Percentiles rank a stretch among this genome's conserved stretches.
These are phyloP conservation scores for Mus caroli DNA, from an alignment of 2,797 vertebrate species.

Conservation along the genomic window DNA sequence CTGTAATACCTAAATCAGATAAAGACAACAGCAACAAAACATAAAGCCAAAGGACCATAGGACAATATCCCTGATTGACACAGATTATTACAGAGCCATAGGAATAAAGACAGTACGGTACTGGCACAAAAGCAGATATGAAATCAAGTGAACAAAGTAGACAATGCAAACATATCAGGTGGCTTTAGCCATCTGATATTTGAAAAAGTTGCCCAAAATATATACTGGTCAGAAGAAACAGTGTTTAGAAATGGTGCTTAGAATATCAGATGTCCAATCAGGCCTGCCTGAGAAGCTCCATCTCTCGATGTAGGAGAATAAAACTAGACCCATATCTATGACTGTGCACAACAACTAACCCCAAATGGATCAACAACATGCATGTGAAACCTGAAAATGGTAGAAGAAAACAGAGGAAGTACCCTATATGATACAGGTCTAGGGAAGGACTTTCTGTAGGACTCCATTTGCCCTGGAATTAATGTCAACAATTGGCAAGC, in stretches of 20 bases:
- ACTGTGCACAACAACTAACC: neutral
- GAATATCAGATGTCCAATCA: neutral
- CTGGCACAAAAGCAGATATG: neutral
- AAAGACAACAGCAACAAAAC: neutral
- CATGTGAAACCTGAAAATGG: neutral
- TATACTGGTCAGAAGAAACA: neutral
- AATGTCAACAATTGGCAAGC: neutral
- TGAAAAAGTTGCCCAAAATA: neutral
- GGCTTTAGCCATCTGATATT: neutral
- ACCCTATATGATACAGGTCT: neutral
- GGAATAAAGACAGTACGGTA: neutral
- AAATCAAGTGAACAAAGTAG: neutral
- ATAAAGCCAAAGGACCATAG: neutral
- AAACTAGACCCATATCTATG: neutral
- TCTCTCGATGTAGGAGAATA: neutral
- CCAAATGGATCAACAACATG: neutral
- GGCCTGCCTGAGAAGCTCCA: neutral
- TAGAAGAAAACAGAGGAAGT: neutral
- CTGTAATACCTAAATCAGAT: neutral
- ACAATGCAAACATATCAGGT: neutral
- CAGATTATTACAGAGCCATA: neutral
- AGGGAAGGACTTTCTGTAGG: neutral
- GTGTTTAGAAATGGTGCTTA: no score
- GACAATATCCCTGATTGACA: neutral
- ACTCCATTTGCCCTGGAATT: neutral